Evolutionary conservation across 2,888 invertebrate genomes (phyloP), one percentile per base, ranked within the genome.

Genomic region (Acanthosepion pharaonis): DNA sequence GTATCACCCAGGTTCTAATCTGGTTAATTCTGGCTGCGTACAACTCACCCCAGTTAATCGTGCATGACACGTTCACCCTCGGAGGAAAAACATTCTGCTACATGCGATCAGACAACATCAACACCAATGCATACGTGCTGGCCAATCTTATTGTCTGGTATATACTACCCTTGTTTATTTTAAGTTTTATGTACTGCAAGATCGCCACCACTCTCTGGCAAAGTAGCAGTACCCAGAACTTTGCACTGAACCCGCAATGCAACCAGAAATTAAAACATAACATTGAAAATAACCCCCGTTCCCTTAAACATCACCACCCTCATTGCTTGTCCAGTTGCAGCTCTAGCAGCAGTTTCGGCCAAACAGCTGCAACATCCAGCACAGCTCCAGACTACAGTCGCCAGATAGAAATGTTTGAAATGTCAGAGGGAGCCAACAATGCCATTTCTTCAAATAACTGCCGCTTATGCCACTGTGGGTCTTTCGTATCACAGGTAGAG

Each of bases 151-250:
- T 98, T 15, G 98, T 99, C 20, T 98, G 99, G 95, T 99, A 99
- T 97, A 98, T 98, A 92, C 98, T 98, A 91, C 99, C 99, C 0
- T 97, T 99, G 94, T 98, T 98, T 94, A 98, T 98, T 94, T 99
- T 99, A 98, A 97, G 97, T 0, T 98, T 98, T 91, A 98, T 99
- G 78, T 99, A 99, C 97, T 98, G 98, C 78, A 98, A 98, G 96
- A 99, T 99, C 94, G 99, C 99, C 6, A 98, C 98, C 51, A 98
- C 98, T 0, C 97, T 99, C 91, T 99, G 99, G 99, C 96, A 98
- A 98, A 97, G 97, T 94, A 97, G 96, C 92, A 95, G 55, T 92
- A 91, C 48, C 91, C n/a, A 42, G 94, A 93, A 94, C 53, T 91
- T 94, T 25, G 94, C 59, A 23, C 55, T 94, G 20, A 55, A 94